These are phyloP conservation scores for Aleiodes testaceus DNA, from an alignment of 2,888 invertebrate species.

Conservation along the genomic window DNA sequence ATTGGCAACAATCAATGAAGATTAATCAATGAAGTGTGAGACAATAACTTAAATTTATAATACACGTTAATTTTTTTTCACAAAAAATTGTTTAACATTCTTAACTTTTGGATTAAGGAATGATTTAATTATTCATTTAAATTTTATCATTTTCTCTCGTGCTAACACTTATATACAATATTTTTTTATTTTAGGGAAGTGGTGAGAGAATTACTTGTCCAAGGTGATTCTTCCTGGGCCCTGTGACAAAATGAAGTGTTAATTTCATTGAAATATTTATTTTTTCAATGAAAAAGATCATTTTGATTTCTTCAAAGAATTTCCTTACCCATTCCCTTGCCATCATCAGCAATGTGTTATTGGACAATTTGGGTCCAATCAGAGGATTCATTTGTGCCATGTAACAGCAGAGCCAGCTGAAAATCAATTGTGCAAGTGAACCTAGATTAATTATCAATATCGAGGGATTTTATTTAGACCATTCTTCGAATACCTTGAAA, in stretches of 20 bases:
- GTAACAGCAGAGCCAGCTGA: slow-evolving; percentile 92
- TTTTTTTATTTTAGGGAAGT: too few species aligned
- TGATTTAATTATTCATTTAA: too few species aligned
- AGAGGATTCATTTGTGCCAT: slow-evolving; percentile 95
- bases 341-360: slow-evolving; percentile 83
- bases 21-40: neutral
- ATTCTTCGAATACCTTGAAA: too few species aligned
- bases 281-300: neutral
- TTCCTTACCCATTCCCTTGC: slow-evolving; percentile 84
- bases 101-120: too few species aligned
- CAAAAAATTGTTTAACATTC: too few species aligned
- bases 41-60: neutral
- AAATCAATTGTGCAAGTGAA: slow-evolving; percentile 36
- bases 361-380: slow-evolving; percentile 86
- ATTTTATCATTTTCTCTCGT: too few species aligned
- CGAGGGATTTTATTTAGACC: neutral
- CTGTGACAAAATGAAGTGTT: neutral
- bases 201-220: too few species aligned
- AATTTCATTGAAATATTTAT: too few species aligned
- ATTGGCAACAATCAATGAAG: too few species aligned
- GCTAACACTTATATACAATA: too few species aligned
- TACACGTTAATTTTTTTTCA: too few species aligned
- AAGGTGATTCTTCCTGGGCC: neutral
- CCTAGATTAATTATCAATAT: neutral
- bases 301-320: neutral